Evolutionary conservation across 2,797 vertebrate genomes (phyloP), one percentile per base, ranked within the genome.

Genomic region (Coilia nasus): DNA sequence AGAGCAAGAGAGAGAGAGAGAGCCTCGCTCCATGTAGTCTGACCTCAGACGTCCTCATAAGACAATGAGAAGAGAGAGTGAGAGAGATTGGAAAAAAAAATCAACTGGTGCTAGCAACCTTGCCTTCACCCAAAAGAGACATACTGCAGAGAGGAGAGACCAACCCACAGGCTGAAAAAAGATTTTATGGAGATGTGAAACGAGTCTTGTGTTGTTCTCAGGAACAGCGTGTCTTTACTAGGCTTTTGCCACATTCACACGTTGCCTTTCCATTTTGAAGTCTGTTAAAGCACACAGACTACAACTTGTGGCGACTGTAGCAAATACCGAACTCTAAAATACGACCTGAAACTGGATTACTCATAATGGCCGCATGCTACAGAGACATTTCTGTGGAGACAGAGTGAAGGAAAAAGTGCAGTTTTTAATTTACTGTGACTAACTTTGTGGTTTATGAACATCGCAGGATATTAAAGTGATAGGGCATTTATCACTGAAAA

Each of bases 141-240:
- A 78, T 64, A 54, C 31, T 78, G 2, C 31, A 28, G 35, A 71
- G 44, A 25, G 23, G 44, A 9, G 14, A 71, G 67, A 67, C 4
- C n/a, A 86, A 60, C 81, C 81, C 83, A 86, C 56, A 46, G n/a
- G 71, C 87, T 87, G 54, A 88, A 89, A 89, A 81, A 6, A 54
- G 47, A 19, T 85, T 87, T 89, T 87, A 86, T 87, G 83, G 84
- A 82, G 59, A 81, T 25, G 71, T 64, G 64, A 82, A 88, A 87
- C 80, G 82, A 90, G 57, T 82, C 64, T 59, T 83, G 85, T 64
- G 28, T 75, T 75, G 67, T 75, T 75, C 67, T 75, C 67, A 75
- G 67, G 67, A 71, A 41, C 67, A 75, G 31, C 67, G 0, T 0
- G 67, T 75, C 67, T 75, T 78, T 78, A 78, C 71, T 78, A 78